These are phyloP conservation scores for Pitangus sulphuratus DNA, from an alignment of 2,797 vertebrate species.

Conservation along the genomic window DNA sequence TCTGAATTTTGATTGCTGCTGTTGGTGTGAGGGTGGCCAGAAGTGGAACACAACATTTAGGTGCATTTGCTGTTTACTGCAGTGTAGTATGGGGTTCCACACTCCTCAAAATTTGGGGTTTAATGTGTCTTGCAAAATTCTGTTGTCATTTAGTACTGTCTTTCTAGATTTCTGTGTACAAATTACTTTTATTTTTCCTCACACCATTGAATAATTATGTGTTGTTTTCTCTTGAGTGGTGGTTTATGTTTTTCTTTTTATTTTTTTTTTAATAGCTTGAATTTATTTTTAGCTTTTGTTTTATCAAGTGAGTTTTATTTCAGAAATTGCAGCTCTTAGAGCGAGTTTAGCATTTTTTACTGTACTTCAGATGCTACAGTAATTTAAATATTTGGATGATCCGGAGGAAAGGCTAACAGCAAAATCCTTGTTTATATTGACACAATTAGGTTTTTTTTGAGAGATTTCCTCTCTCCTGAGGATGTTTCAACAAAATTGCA, in stretches of 20 bases:
- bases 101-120: background rate
- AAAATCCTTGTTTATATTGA: background rate
- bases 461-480: background rate
- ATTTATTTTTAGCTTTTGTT: constrained; percentile 27
- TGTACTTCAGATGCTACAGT: background rate
- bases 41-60: background rate
- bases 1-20: background rate
- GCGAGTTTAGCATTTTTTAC: background rate
- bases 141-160: background rate
- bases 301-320: background rate
- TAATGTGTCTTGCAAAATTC: background rate
- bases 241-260: background rate
- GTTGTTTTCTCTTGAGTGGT: background rate
- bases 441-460: background rate
- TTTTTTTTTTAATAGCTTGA: background rate
- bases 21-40: background rate
- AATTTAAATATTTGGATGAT: constrained; percentile 17
- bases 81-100: background rate
- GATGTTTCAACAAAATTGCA: background rate
- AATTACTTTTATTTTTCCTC: background rate
- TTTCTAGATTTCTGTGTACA: background rate
- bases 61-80: background rate
- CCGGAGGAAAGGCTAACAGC: background rate
- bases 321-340: background rate
- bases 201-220: background rate